Base-by-base conservation (phyloP, 2,113 vertebrate genomes). In the Oriolus oriolus region DNA sequence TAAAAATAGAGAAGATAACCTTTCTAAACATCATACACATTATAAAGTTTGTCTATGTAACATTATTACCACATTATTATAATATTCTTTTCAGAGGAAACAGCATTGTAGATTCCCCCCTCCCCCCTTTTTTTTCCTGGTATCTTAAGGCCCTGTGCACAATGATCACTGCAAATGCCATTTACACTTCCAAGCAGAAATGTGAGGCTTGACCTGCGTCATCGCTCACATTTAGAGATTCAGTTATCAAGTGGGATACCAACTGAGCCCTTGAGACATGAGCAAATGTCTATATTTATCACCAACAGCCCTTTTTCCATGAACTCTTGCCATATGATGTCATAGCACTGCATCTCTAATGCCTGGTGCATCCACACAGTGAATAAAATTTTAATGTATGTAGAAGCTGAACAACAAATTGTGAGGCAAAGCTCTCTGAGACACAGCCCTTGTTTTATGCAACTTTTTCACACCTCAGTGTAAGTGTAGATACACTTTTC, bases 231-330 rank as follows among this genome's bases (percentile, higher is more conserved):
- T 95, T 96, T 87, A 88, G 87, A 80, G 70, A 35, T 31, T 95
- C 64, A 49, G 30, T 90, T 95, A 92, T 52, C 78, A 77, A 93
- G 27, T 44, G 81, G 61, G 53, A 86, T 73, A 61, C 57, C 56
- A 71, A 33, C 56, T 4, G 6, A 63, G 87, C 41, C 82, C 60
- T 82, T 93, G 85, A 86, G 57, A 79, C 80, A 65, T 93, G 90
- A 97, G 50, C 69, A 44, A 54, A 90, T 41, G 35, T 74, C 95
- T 97, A 89, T 92, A 74, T 92, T 94, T 97, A 90, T 81, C 89
- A 88, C 47, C 78, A 82, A 19, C 53, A 86, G 37, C 45, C 56
- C 49, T 78, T 82, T 87, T 85, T 80, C 90, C 88, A 88, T 35
- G 41, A 60, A 23, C 89, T 66, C 93, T 31, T 93, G 80, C 86